Conservation (phyloP, 1,140 invertebrate genomes). For the Babylonia areolata region DNA sequence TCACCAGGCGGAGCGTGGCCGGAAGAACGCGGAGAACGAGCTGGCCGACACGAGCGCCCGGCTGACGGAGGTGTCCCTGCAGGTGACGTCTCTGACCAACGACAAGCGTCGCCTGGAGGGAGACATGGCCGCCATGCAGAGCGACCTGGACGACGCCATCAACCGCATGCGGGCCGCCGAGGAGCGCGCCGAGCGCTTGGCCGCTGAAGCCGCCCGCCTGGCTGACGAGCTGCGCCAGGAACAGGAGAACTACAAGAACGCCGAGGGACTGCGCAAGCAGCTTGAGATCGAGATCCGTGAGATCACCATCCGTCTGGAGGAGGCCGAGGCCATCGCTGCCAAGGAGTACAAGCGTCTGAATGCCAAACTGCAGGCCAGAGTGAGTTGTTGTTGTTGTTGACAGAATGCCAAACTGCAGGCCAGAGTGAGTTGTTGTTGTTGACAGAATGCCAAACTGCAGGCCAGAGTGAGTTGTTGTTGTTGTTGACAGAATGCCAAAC, state of each 20-base stretch:
- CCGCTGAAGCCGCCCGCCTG: slow-evolving; percentile 69
- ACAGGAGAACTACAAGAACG: slow-evolving; percentile 77
- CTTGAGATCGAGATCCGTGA: slow-evolving; percentile 76
- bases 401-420: neutral
- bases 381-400: slow-evolving; percentile 53
- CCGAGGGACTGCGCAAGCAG: slow-evolving; percentile 74
- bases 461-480: no score
- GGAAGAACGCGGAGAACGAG: slow-evolving; percentile 75
- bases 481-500: no score
- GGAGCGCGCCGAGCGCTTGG: slow-evolving; percentile 73
- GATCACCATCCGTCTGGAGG: slow-evolving; percentile 75
- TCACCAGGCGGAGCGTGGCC: slow-evolving; percentile 71
- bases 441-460: no score
- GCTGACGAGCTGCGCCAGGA: slow-evolving; percentile 75
- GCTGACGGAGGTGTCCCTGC: slow-evolving; percentile 70
- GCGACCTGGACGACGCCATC: slow-evolving; percentile 96
- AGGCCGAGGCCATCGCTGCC: slow-evolving; percentile 74
- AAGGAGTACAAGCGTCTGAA: slow-evolving; percentile 75
- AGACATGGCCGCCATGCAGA: slow-evolving; percentile 78
- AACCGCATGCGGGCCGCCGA: slow-evolving; percentile 79
- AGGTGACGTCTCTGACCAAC: slow-evolving; percentile 70
- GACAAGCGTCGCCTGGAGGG: slow-evolving; percentile 76
- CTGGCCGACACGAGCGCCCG: slow-evolving; percentile 66
- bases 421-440: no score
- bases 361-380: slow-evolving; percentile 74